Percentiles rank a stretch among this genome's conserved stretches.
phyloP scores from a whole-genome alignment of 2,888 invertebrate species.

The Aromia moschata region DNA sequence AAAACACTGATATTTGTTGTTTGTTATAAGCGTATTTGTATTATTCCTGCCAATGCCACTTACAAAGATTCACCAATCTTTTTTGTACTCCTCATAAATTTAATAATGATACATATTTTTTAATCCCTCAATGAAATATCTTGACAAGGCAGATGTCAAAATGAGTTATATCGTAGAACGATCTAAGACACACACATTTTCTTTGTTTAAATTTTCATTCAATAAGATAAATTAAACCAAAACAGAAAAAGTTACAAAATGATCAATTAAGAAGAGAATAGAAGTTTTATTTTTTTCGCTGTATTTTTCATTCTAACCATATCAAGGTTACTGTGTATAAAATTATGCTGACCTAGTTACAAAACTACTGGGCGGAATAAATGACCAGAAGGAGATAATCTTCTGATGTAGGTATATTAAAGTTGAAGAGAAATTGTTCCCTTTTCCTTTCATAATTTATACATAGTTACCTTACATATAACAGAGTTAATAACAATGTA shows the following conservation, averaged over 20 bases:
- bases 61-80: slow-evolving; percentile 15
- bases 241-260: too few relatives aligned
- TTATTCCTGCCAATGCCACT: slow-evolving; percentile 21
- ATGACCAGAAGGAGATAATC: slow-evolving; percentile 12
- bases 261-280: too few relatives aligned
- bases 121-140: slow-evolving; percentile 8
- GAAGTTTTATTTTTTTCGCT: too few relatives aligned
- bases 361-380: slow-evolving; percentile 24
- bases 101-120: slow-evolving; percentile 7
- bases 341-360: slow-evolving; percentile 14
- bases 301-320: not conserved
- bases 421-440: slow-evolving; percentile 21
- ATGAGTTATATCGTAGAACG: too few relatives aligned
- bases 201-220: too few relatives aligned
- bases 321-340: slow-evolving; percentile 18
- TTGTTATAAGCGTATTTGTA: slow-evolving; percentile 24
- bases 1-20: slow-evolving; percentile 25
- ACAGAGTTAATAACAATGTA: not conserved
- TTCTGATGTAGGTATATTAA: slow-evolving; percentile 16
- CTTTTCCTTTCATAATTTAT: slow-evolving; percentile 17
- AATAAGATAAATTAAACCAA: too few relatives aligned
- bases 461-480: slow-evolving; percentile 9
- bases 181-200: too few relatives aligned
- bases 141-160: slow-evolving; percentile 11
- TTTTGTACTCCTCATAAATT: too few relatives aligned